Conservation (phyloP, 2,888 invertebrate genomes). For the Eristalinus aeneus region DNA sequence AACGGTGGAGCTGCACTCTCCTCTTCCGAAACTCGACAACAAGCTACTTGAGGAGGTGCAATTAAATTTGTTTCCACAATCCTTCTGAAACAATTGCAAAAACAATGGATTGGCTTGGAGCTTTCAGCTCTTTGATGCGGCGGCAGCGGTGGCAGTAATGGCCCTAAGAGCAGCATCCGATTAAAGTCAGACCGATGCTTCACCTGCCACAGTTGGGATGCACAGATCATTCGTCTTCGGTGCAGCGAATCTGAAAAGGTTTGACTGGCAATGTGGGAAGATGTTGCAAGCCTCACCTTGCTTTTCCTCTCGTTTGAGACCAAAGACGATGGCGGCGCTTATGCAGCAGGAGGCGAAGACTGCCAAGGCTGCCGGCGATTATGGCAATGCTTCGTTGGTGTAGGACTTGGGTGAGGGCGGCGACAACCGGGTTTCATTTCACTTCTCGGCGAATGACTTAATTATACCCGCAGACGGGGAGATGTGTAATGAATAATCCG, state of each 20-base stretch:
- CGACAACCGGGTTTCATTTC: constrained; percentile 49
- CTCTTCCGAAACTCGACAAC: constrained; percentile 12
- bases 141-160: not conserved
- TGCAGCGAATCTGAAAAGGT: constrained; percentile 41
- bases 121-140: not conserved
- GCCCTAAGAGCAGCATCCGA: constrained; percentile 28
- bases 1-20: constrained; percentile 42
- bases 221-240: not conserved
- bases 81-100: constrained; percentile 38
- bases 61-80: constrained; percentile 55
- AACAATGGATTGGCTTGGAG: constrained; percentile 34
- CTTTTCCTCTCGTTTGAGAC: not conserved
- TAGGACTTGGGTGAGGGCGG: constrained; percentile 31
- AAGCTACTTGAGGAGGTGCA: constrained; percentile 54
- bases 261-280: constrained; percentile 50
- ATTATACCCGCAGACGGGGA: constrained; percentile 64
- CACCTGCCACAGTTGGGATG: constrained; percentile 55
- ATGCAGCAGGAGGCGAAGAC: constrained; percentile 47
- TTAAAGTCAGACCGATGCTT: constrained; percentile 2
- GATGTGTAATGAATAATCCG: constrained; percentile 69
- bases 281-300: constrained; percentile 48
- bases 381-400: constrained; percentile 34
- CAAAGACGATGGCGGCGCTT: constrained; percentile 37
- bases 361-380: constrained; percentile 54
- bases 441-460: constrained; percentile 64